Percentiles rank a stretch among this genome's conserved stretches.
Conservation (phyloP, 2,113 vertebrate species). For the Peromyscus maniculatus region DNA sequence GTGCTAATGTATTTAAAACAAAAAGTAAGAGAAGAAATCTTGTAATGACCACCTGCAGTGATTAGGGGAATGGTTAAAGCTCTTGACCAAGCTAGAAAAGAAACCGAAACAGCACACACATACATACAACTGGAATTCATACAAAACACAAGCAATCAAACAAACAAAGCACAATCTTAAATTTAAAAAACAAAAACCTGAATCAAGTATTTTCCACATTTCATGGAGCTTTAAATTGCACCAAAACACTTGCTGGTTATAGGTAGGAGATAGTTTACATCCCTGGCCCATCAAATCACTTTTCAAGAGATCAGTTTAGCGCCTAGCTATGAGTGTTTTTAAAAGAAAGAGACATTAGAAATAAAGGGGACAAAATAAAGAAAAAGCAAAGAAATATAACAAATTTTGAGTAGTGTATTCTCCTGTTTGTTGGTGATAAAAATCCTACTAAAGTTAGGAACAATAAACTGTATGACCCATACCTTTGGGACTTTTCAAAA, state of each 20-base stretch:
- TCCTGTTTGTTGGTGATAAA: conserved; percentile 3
- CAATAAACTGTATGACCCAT: background rate
- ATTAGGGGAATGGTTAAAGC: background rate
- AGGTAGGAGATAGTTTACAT: background rate
- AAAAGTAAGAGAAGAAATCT: background rate
- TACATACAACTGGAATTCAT: background rate
- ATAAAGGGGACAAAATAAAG: background rate
- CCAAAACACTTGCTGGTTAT: background rate
- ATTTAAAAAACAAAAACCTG: background rate
- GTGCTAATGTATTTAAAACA: background rate
- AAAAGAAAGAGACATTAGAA: background rate
- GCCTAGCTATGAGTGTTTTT: background rate
- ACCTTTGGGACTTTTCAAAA: background rate
- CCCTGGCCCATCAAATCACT: background rate
- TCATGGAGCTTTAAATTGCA: background rate
- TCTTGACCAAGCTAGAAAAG: background rate
- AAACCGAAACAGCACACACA: background rate
- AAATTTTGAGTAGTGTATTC: background rate
- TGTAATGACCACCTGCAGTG: background rate
- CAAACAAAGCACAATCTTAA: background rate
- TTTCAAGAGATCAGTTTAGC: background rate
- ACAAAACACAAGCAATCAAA: background rate
- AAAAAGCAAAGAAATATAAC: conserved; percentile 7
- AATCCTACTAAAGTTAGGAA: background rate
- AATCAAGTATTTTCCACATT: background rate